Percentiles rank a stretch among this genome's conserved stretches.
Conservation (phyloP, 2,113 vertebrate genomes). For the Mellivora capensis region DNA sequence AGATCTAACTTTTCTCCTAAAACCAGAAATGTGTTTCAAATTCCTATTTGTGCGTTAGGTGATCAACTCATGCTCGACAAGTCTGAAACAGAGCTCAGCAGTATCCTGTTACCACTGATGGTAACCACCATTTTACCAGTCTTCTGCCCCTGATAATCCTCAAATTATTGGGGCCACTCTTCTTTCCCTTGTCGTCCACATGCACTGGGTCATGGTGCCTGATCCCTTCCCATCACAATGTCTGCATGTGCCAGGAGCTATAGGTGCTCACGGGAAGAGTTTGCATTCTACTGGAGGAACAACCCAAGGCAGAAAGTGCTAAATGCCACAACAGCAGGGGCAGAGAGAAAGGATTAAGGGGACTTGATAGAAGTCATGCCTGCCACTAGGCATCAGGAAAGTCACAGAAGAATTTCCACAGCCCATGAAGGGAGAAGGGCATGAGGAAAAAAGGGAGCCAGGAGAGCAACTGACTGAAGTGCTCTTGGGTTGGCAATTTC, state of each 20-base stretch:
- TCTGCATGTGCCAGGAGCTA: neutral
- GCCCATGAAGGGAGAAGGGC: neutral
- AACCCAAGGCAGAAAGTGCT: neutral
- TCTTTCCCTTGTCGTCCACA: neutral
- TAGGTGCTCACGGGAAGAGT: neutral
- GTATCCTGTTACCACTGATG: neutral
- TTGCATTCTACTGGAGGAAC: neutral
- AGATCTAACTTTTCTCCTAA: slow-evolving; percentile 23
- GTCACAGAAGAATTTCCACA: neutral
- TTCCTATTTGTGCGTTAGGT: neutral
- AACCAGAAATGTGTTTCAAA: neutral
- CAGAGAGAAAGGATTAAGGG: neutral
- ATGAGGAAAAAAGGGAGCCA: neutral
- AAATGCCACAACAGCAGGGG: neutral
- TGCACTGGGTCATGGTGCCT: neutral
- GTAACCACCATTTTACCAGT: neutral
- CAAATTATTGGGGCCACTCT: neutral
- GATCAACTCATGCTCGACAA: neutral
- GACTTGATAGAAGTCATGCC: neutral
- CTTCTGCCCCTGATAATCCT: neutral
- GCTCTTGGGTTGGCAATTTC: neutral
- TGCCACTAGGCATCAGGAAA: neutral
- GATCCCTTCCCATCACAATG: neutral
- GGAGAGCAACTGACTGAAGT: neutral
- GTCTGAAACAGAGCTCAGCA: neutral